Evolutionary conservation across 2,113 vertebrate genomes (phyloP).

Genomic region (Seriola aureovittata): DNA sequence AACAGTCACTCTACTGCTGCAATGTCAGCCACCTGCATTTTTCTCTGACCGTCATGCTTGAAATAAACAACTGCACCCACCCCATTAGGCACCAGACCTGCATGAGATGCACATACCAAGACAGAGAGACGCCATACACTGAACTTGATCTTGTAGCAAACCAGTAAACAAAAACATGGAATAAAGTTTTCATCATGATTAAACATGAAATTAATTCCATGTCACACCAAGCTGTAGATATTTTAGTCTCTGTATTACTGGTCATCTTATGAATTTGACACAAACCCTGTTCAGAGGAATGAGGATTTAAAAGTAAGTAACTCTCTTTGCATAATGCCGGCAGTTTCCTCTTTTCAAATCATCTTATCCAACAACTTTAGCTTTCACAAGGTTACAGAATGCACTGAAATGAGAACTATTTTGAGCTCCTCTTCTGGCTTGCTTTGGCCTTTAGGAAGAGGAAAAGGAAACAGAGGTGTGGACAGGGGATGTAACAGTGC

Average conservation of each 20-base stretch:
- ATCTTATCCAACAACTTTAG: not conserved
- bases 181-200: not conserved
- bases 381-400: constrained; percentile 20
- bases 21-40: constrained; percentile 38
- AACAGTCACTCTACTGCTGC: not conserved
- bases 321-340: not conserved
- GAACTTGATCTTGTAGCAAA: not conserved
- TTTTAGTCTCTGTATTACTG: not conserved
- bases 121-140: not conserved
- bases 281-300: not conserved
- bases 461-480: constrained; percentile 48
- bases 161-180: not conserved
- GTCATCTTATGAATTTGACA: not conserved
- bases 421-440: constrained; percentile 18
- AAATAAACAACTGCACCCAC: constrained; percentile 36
- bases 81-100: not conserved
- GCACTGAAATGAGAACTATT: constrained; percentile 19
- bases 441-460: constrained; percentile 40
- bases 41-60: not conserved
- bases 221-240: not conserved
- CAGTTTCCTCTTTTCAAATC: not conserved
- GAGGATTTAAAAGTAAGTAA: not conserved
- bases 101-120: not conserved
- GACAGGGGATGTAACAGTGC: constrained; percentile 14
- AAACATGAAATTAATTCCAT: not conserved